Evolutionary conservation across 1,140 invertebrate genomes (phyloP), one percentile per base, ranked within the genome.

Genomic region (Aphelenchoides fujianensis): DNA sequence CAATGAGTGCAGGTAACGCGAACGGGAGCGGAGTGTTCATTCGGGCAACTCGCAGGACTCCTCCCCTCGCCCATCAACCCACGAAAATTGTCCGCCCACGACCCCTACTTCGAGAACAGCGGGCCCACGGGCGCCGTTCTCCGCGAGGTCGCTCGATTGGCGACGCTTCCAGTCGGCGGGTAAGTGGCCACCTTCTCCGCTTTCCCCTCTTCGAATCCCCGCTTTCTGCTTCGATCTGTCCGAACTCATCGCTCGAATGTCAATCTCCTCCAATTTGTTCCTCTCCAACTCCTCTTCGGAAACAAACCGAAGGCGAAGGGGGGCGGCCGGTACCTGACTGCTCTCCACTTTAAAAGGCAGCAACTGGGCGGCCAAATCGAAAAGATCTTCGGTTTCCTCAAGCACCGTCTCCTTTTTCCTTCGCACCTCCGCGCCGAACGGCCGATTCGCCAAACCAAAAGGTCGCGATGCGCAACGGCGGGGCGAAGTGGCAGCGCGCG

Each of bases 1-100:
- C 76, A 2, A 72, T 76, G 32, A 77, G 63, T 31, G 31, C 59
- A n/a, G 59, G 59, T 61, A 28, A 61, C 19, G 66, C 19, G 68
- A 62, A 2, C 52, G 37, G 5, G 54, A 74, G 61, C 59, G 72
- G 61, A 34, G 12, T 28, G 63, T 72, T 68, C n/a, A 1, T 27
- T 9, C 23, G 31, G 61, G 37, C 23, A 31, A 1, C n/a, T 28
- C 27, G 67, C 68, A 78, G 75, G 69, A 3, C 69, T 80, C 23
- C 64, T 80, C 12, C 76, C 78, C 57, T 80, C 78, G 27, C 79
- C 79, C 28, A 80, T 80, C 53, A 72, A 78, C 31, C 78, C 78
- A 48, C 48, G 74, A 36, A 80, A 81, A 70, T 66, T 80, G 1
- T 78, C 78, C n/a, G 23, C 23, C 7, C 37, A 68, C 28, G 75